Evolutionary conservation across 2,888 invertebrate species (phyloP).

Genomic region (Ecdyonurus torrentis): DNA sequence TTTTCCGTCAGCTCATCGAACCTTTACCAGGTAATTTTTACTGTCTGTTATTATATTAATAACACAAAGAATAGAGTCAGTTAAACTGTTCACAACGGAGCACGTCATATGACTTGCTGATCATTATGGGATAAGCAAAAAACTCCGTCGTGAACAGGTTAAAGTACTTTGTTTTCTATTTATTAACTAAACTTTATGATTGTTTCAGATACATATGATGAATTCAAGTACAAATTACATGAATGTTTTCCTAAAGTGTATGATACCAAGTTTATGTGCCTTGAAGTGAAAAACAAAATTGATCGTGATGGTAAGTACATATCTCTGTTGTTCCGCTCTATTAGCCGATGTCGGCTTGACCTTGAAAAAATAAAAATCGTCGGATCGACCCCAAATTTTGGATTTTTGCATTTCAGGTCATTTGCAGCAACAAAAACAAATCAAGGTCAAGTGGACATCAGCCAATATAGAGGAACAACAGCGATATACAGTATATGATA

Average conservation of each 20-base stretch:
- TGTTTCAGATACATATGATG: conserved; percentile 32
- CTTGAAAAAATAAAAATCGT: too few relatives aligned
- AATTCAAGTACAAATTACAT: conserved; percentile 45
- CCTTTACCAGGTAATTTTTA: conserved; percentile 38
- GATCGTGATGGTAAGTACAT: conserved; percentile 1
- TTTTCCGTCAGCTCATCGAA: conserved; percentile 53
- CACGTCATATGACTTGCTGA: too few relatives aligned
- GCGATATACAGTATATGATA: too few relatives aligned
- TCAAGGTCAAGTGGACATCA: too few relatives aligned
- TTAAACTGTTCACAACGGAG: too few relatives aligned
- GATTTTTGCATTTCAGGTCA: too few relatives aligned
- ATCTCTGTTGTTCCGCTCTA: neutral
- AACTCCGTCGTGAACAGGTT: too few relatives aligned
- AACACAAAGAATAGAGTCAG: neutral
- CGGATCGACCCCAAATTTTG: too few relatives aligned
- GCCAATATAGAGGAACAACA: too few relatives aligned
- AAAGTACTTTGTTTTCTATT: neutral
- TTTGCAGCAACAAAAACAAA: too few relatives aligned
- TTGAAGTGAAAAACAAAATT: conserved; percentile 27
- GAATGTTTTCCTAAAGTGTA: conserved; percentile 46
- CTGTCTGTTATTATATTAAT: neutral
- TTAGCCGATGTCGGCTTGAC: too few relatives aligned
- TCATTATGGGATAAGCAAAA: too few relatives aligned
- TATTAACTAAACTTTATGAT: conserved; percentile 6
- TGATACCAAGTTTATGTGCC: conserved; percentile 57